These are phyloP conservation scores for Potorous gilbertii DNA, from an alignment of 2,797 vertebrate species.

Conservation along the genomic window DNA sequence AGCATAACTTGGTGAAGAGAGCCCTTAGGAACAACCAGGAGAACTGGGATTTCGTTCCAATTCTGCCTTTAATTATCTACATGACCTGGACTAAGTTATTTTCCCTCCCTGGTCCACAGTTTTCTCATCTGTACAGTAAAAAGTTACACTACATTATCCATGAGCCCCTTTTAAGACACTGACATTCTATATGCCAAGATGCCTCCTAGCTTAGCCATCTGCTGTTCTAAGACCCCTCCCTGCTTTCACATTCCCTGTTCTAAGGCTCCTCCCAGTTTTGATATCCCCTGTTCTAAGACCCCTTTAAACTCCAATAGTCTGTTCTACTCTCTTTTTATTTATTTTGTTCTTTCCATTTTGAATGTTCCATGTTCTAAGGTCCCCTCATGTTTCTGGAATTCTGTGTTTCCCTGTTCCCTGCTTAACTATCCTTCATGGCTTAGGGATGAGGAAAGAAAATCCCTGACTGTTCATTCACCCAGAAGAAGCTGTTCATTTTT, in stretches of 20 bases:
- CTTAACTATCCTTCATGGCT: background rate
- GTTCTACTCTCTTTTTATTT: background rate
- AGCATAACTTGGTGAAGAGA: background rate
- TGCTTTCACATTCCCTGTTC: no score
- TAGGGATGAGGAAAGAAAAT: background rate
- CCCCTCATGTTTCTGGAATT: background rate
- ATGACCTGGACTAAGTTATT: background rate
- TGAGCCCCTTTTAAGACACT: background rate
- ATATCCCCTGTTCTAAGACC: background rate
- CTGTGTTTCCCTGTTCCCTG: background rate
- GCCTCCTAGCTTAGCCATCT: background rate
- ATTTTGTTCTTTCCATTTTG: background rate
- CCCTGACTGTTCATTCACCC: background rate
- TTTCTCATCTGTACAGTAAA: background rate
- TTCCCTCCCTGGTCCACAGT: background rate
- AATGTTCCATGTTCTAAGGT: background rate
- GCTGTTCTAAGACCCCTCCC: no score
- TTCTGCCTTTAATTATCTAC: background rate
- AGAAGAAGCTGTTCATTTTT: background rate
- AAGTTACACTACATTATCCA: background rate
- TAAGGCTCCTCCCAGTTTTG: no score
- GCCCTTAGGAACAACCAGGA: background rate
- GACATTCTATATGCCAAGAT: background rate
- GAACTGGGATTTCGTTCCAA: background rate
- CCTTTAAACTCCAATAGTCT: background rate